Evolutionary conservation across 2,888 invertebrate species (phyloP), one percentile per base, ranked within the genome.

Genomic region (Apotomis turbidana): DNA sequence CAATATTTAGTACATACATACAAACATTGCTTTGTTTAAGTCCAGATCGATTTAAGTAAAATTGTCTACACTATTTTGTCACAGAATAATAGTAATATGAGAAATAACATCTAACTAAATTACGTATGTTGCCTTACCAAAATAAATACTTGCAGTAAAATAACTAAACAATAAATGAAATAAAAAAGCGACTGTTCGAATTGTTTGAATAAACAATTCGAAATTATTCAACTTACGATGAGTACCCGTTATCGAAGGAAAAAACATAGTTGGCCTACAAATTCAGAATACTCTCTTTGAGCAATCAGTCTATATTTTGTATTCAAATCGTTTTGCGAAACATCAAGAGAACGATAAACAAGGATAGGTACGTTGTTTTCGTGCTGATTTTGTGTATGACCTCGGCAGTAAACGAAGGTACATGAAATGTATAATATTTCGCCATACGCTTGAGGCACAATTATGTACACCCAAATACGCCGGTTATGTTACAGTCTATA

Each of bases 231-330:
- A 36, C 12, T 58, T 58, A 38, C n/a, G 3, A 5, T 58, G 4
- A 49, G 49, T 46, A 10, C 9, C 46, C 0, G 51, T 62, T 55
- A 13, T 61, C 46, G 15, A 57, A 57, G 41, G 44, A 58, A 66
- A 66, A 55, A 60, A 60, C 8, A 59, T 67, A 67, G 60, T 71
- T 71, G 27, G 36, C 38, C 46, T 38, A 15, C 60, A 71, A 41
- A 27, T 27, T 27, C 27, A 27, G 27, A 27, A 27, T 2, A 27
- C 27, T 71, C 49, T 71, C 71, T 71, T 71, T 71, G 67, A 67
- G 55, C 66, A 71, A 71, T 71, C 71, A 71, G 61, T n/a, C 55
- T 8, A 61, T 49, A 60, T 71, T 71, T 61, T 49, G 38, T 55
- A 71, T 71, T 70, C 59, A 54, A 70, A 64, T 60, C 12, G 66